phyloP scores from a whole-genome alignment of 2,797 vertebrate genomes.

The Hoplostethus atlanticus region DNA sequence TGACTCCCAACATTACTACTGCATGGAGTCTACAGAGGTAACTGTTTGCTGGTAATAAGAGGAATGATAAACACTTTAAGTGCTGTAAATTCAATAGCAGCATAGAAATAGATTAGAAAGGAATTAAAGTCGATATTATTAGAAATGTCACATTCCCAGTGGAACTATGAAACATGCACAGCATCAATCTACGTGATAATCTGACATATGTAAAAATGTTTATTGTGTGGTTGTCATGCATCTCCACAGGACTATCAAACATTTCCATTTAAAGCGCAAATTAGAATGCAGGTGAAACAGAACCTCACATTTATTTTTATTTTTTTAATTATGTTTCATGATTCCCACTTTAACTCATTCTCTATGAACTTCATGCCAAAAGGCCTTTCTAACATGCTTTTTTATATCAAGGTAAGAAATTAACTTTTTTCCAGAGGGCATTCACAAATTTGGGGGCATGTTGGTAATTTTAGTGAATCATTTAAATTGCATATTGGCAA shows the following conservation, averaged over 20 bases:
- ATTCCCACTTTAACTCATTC: no score
- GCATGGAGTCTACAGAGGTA: constrained; percentile 31
- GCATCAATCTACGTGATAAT: not conserved
- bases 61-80: not conserved
- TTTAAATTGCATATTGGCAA: no score
- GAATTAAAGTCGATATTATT: not conserved
- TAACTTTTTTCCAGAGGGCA: no score
- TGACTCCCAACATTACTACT: constrained; percentile 42
- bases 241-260: constrained; percentile 11
- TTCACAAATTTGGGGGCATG: no score
- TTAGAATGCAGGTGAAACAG: constrained; percentile 18
- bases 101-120: constrained; percentile 4
- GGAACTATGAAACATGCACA: not conserved
- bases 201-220: constrained; percentile 2
- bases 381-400: no score
- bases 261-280: constrained; percentile 31
- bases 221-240: not conserved
- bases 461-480: no score
- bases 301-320: not conserved
- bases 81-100: not conserved
- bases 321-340: not conserved
- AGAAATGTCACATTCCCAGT: not conserved
- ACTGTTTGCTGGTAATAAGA: constrained; percentile 26
- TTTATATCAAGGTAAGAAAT: no score
- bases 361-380: no score